Conservation (phyloP, 2,888 invertebrate genomes). For the Proisotoma minuta region DNA sequence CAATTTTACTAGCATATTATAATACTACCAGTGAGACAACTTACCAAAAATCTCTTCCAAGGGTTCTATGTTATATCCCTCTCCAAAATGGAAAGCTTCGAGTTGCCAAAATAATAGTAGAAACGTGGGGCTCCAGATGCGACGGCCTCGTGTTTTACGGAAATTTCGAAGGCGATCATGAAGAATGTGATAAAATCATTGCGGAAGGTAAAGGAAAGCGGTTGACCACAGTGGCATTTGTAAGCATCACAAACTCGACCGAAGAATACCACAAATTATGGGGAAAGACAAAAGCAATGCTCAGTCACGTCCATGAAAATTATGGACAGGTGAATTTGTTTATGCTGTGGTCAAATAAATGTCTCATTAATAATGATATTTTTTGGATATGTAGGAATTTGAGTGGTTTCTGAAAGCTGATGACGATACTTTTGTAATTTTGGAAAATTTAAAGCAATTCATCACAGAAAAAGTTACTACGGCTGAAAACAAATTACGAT, state of each 20-base stretch:
- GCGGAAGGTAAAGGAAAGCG: too few relatives aligned
- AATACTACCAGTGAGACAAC: not conserved
- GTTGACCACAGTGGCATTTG: too few relatives aligned
- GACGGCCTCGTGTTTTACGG: slow-evolving; percentile 44
- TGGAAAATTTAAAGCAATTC: slow-evolving; percentile 34
- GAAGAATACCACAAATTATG: slow-evolving; percentile 44
- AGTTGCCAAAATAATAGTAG: slow-evolving; percentile 34
- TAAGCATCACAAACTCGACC: too few relatives aligned
- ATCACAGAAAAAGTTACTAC: not conserved
- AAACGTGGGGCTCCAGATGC: slow-evolving; percentile 45
- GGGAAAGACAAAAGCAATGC: slow-evolving; percentile 43
- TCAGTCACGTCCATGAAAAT: slow-evolving; percentile 27
- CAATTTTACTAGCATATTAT: not conserved
- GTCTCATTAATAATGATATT: not conserved
- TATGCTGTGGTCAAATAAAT: not conserved
- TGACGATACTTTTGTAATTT: slow-evolving; percentile 40
- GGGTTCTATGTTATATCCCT: slow-evolving; percentile 42
- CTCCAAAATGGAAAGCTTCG: slow-evolving; percentile 25
- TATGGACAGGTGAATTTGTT: slow-evolving; percentile 13
- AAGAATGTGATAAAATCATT: too few relatives aligned
- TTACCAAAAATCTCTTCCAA: not conserved
- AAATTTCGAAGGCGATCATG: slow-evolving; percentile 28
- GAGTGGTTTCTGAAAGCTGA: slow-evolving; percentile 44
- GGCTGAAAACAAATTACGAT: not conserved
- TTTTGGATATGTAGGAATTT: slow-evolving; percentile 26